Evolutionary conservation across 2,797 vertebrate species (phyloP), one percentile per base, ranked within the genome.

Genomic region (Microctenopoma lineatum): DNA sequence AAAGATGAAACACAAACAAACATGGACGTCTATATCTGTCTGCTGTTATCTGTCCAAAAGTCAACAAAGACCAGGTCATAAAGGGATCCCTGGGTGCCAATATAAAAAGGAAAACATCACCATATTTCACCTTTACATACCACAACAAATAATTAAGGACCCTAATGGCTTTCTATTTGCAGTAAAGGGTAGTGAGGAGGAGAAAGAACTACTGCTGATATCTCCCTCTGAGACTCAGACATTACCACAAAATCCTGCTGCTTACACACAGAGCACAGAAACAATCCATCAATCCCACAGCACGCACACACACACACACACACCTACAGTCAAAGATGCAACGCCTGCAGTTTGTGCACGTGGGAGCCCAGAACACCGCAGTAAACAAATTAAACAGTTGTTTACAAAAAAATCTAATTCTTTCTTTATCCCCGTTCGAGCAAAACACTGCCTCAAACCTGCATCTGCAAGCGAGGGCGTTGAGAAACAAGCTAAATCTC

Each of bases 141-240:
- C 62, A 65, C 60, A 60, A 61, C 59, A 56, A 78, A 87, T 88
- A 87, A 90, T 89, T 89, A 79, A 78, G 66, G 60, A 78, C 50
- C 26, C 66, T 70, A 59, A 52, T 66, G 14, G 66, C 59, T 83
- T 88, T 83, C 68, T 68, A 66, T 85, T 86, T 62, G 78, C 74
- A 77, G 81, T 75, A 79, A 78, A 84, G 52, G 29, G 32, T 59
- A 68, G 59, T 32, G 64, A 85, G 56, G 42, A 75, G 59, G 59
- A 77, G 67, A 86, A 59, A 80, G 53, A 80, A 76, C 59, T 46
- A 41, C 67, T 41, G 64, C 70, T 77, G 84, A 79, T 59, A 67
- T 73, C 69, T 77, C 73, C 59, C 70, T 58, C 1, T 55, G 73
- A 67, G 79, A 73, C 55, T 63, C 55, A 41, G 66, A 63, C 66